Percentiles rank a stretch among this genome's conserved stretches.
These are phyloP conservation scores for Listrodromus nycthemerus DNA, from an alignment of 2,888 invertebrate genomes.

Conservation along the genomic window DNA sequence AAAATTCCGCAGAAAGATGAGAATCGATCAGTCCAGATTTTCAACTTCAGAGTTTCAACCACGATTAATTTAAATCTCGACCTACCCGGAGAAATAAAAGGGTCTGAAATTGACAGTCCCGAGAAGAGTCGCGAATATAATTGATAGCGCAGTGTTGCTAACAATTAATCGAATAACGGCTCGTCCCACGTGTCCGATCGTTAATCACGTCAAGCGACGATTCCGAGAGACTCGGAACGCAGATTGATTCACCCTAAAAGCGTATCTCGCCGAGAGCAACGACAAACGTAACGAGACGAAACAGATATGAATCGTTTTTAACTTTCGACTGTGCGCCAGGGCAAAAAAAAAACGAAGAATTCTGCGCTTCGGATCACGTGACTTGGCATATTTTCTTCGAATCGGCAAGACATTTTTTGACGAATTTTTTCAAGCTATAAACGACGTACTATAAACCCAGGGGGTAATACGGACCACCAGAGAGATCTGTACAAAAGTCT, in stretches of 20 bases:
- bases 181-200: slow-evolving; percentile 8
- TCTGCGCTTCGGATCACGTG: too few species aligned
- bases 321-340: too few species aligned
- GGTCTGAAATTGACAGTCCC: too few species aligned
- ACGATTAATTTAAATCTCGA: too few species aligned
- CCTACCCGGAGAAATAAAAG: too few species aligned
- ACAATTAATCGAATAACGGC: slow-evolving; percentile 27
- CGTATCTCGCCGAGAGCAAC: neutral
- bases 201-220: slow-evolving; percentile 25
- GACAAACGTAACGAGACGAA: neutral
- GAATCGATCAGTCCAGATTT: too few species aligned
- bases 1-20: too few species aligned
- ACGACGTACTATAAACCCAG: neutral
- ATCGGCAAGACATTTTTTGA: too few species aligned
- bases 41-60: too few species aligned
- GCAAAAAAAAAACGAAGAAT: too few species aligned
- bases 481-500: neutral
- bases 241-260: slow-evolving; percentile 47
- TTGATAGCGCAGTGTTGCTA: neutral
- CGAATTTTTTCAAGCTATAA: neutral
- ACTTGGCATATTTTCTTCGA: too few species aligned
- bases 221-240: slow-evolving; percentile 29
- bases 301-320: slow-evolving; percentile 32
- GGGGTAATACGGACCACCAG: neutral
- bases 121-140: neutral